phyloP scores from a whole-genome alignment of 1,140 invertebrate genomes.

The Manduca sexta region DNA sequence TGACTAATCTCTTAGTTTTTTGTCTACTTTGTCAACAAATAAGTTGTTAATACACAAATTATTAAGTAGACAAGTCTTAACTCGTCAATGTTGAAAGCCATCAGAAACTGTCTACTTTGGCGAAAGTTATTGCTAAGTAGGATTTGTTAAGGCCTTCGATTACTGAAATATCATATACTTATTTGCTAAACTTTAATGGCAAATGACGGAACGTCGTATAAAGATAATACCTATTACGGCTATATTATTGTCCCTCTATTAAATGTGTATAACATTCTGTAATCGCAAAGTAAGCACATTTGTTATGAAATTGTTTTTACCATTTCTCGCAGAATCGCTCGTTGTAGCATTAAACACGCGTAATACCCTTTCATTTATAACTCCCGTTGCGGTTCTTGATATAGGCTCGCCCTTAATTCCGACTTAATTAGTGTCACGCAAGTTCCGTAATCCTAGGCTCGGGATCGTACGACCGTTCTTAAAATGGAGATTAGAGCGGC shows the following conservation, averaged over 20 bases:
- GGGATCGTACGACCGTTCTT: constrained; percentile 66
- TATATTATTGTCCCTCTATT: neutral
- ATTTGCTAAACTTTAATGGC: constrained; percentile 32
- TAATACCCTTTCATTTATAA: constrained; percentile 71
- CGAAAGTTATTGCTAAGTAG: constrained; percentile 65
- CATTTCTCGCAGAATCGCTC: constrained; percentile 20
- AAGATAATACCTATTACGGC: neutral
- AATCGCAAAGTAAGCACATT: constrained; percentile 4
- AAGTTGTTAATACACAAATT: constrained; percentile 65
- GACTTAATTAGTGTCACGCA: constrained; percentile 72
- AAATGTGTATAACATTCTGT: neutral
- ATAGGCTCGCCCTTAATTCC: constrained; percentile 68
- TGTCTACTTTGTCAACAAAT: constrained; percentile 19
- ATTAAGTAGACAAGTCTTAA: constrained; percentile 65
- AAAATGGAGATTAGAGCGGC: constrained; percentile 69
- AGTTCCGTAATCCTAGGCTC: constrained; percentile 70
- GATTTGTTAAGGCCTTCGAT: constrained; percentile 62
- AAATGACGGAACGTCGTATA: neutral
- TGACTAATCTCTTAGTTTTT: constrained; percentile 31
- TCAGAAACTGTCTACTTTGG: constrained; percentile 64
- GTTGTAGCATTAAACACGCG: constrained; percentile 50
- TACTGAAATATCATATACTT: constrained; percentile 37
- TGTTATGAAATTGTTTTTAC: constrained; percentile 20
- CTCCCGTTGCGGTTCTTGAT: constrained; percentile 64
- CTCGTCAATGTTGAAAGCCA: constrained; percentile 59